Base-by-base conservation (phyloP, 1,140 invertebrate genomes). In the Platyscapa corneri region DNA sequence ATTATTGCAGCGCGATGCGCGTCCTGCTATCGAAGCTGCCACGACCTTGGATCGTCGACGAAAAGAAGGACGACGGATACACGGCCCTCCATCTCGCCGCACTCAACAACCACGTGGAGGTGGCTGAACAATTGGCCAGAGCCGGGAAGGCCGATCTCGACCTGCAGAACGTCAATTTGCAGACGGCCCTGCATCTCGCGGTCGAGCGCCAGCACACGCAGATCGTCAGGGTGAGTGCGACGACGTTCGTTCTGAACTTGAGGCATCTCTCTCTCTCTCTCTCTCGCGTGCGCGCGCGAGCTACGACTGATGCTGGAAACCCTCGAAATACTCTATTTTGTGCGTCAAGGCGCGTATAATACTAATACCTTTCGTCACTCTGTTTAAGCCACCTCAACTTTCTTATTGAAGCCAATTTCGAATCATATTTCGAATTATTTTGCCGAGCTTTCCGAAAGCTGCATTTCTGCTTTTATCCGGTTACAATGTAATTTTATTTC, bases 51-150 rank as follows among this genome's bases (percentile, higher is more conserved):
- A 97, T 99, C 89, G 98, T 99, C 42, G 98, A 99, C 93, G 98
- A 99, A 92, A 98, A 98, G 90, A 99, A 99, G 93, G 98, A 99
- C 91, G 98, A 99, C 91, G 98, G 98, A 3, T 99, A 99, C 94
- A 99, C 98, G 0, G 98, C 98, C 0, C 94, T 99, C 23, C 98
- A 99, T 93, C 94, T 99, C 88, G 98, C 98, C 0, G 97, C 98
- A 0, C 95, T 99, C 10, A 99, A 99, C 94, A 99, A 99, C 94
- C 98, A 99, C 93, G 97, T 98, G 0, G 98, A 99, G 93, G 98
- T 99, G n/a, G 98, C 97, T 0, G 97, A 99, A 92, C 95, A 99
- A 78, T 94, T 99, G 77, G 95, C 97, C 6, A 95, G 96, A 84
- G 94, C 96, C 92, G 98, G 97, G 53, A 97, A 97, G 89, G 98